Percentiles rank a stretch among this genome's conserved stretches.
These are phyloP conservation scores for Brachirus orientalis DNA, from an alignment of 2,113 vertebrate species.

Conservation along the genomic window DNA sequence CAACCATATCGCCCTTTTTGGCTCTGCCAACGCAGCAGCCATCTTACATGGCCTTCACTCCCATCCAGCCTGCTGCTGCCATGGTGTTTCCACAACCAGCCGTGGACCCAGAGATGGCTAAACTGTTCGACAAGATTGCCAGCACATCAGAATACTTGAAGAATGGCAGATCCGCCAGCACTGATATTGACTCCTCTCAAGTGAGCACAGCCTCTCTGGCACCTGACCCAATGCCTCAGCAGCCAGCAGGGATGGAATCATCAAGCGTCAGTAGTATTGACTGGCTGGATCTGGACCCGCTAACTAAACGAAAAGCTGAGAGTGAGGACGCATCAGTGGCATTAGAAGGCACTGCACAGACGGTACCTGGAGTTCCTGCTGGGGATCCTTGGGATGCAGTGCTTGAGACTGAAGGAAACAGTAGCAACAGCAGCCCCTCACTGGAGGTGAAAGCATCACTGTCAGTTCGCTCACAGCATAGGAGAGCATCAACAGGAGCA, in stretches of 20 bases:
- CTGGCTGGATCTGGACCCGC: conserved; percentile 96
- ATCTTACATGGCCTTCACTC: conserved; percentile 86
- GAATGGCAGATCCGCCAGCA: conserved; percentile 86
- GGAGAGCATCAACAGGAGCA: conserved; percentile 84
- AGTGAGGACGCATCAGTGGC: conserved; percentile 71
- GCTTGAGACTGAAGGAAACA: conserved; percentile 84
- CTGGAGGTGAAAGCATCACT: conserved; percentile 72
- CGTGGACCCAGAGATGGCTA: conserved; percentile 92
- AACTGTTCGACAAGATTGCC: conserved; percentile 95
- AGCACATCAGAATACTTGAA: conserved; percentile 95
- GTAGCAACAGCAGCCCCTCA: conserved; percentile 60
- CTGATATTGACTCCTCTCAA: conserved; percentile 79
- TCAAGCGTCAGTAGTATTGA: conserved; percentile 87
- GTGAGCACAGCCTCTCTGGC: conserved; percentile 71
- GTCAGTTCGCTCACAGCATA: conserved; percentile 56
- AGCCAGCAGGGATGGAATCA: conserved; percentile 66
- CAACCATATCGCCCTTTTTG: conserved; percentile 82
- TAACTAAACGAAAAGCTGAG: conserved; percentile 90
- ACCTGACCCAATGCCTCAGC: conserved; percentile 75
- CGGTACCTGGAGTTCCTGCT: conserved; percentile 62
- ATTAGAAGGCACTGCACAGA: conserved; percentile 40
- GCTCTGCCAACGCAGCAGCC: conserved; percentile 79
- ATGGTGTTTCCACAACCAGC: conserved; percentile 83
- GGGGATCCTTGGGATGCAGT: conserved; percentile 98
- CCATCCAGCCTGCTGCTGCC: conserved; percentile 80